Evolutionary conservation across 2,113 vertebrate species (phyloP).

Genomic region (Bufo gargarizans): DNA sequence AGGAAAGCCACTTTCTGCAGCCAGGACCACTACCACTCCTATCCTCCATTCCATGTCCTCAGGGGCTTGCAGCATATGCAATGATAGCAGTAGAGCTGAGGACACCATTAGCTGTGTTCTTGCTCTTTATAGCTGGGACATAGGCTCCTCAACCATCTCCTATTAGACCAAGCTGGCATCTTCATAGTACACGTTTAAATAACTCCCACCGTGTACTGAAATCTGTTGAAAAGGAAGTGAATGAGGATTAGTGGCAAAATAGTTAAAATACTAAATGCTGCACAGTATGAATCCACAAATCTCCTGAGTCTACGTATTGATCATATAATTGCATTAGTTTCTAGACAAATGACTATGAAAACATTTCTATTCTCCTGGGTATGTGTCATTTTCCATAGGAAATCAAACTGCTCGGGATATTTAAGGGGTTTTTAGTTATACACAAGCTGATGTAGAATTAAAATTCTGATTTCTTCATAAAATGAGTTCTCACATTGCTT

Average conservation of each 20-base stretch:
- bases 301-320: background rate
- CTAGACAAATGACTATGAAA: background rate
- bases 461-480: background rate
- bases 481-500: background rate
- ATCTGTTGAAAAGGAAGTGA: background rate
- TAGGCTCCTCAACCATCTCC: background rate
- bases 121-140: too few relatives aligned
- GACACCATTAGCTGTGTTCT: too few relatives aligned
- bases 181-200: background rate
- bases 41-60: too few relatives aligned
- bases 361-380: background rate
- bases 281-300: background rate
- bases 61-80: too few relatives aligned
- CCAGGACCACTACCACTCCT: too few relatives aligned
- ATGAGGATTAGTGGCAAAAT: background rate
- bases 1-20: too few relatives aligned
- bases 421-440: background rate
- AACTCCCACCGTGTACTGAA: background rate
- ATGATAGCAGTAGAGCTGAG: too few relatives aligned
- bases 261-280: background rate
- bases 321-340: background rate
- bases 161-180: background rate
- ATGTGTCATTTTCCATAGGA: background rate
- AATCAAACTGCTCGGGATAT: background rate
- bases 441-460: background rate